Base-by-base conservation (phyloP, 2,888 invertebrate genomes). In the Drosophila prostipennis region DNA sequence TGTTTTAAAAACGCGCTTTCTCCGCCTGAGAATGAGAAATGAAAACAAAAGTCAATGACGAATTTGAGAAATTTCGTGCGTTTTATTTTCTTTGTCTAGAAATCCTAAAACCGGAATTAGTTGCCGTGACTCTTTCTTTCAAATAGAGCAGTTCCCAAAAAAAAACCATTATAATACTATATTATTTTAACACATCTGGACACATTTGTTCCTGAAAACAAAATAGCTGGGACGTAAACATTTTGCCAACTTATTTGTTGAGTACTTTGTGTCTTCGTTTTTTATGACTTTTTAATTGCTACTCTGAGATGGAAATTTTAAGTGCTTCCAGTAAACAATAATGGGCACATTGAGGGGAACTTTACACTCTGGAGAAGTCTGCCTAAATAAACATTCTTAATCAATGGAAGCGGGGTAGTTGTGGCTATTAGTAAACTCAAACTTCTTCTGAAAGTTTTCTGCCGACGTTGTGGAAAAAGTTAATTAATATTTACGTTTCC, bases 1-100 rank as follows among this genome's bases (percentile, higher is more conserved):
- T 61, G 63, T 48, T 71, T 60, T 49, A 3, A 71, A 70, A 60
- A 37, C 54, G 34, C 60, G 84, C 86, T 81, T 81, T 81, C 81
- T 71, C 83, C 54, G 45, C 36, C 57, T 71, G 76, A 83, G 76
- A 80, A 83, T 80, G 79, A 67, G 79, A 81, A 77, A 73, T 26
- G 70, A 80, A 82, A 67, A 68, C 76, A 80, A 74, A 65, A 45
- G 39, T 46, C 52, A 69, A 48, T 49, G 58, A 73, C 59, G 52
- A 72, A 58, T 72, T 57, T 45, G 78, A 78, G 79, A 78, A 59
- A 52, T 60, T 68, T 54, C 48, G 11, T 40, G n/a, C n/a, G n/a
- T 14, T 36, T 23, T 23, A 11, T n/a, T 23, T 13, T 14, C 13
- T 36, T 7, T 11, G 26, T 40, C 40, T 58, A 65, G 51, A 37